Base-by-base conservation (phyloP, 2,888 invertebrate genomes). In the Scelioninae gen. 1 region DNA sequence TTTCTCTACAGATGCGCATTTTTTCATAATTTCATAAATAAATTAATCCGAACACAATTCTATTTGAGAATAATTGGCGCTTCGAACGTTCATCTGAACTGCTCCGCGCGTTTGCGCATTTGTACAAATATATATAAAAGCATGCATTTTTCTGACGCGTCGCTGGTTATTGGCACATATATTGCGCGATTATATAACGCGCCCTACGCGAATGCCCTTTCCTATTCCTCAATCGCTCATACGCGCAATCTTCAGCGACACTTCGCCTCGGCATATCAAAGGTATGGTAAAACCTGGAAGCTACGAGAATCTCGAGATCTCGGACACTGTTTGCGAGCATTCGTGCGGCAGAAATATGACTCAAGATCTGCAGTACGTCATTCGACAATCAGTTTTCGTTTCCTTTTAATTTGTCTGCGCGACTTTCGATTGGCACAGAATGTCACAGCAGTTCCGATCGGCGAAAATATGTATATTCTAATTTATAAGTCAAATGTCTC, bases 121-220 rank as follows among this genome's bases (percentile, higher is more conserved):
- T 40, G 60, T 47, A 65, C 31, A 63, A 29, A 72, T 66, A 72
- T 58, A 58, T 60, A 78, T 51, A 60, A 60, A 66, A 65, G 79
- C 72, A 60, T 66, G 72, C 69, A 38, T 72, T 81, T 23, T 23
- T 86, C 85, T 85, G 86, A 87, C 55, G 77, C 86, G 85, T 87
- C 81, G 87, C 84, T 82, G 84, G 74, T 88, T 87, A 88, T 89
- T 86, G 88, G 89, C 87, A 85, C 88, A 87, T 86, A 86, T 83
- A 89, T 87, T 83, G 80, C 85, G 85, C 84, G 86, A 80, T 89
- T 90, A 90, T 88, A 87, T 90, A 90, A 90, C 87, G 80, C 66
- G 86, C 86, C 83, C 84, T 85, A 74, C 72, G 76, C 83, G 78
- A 84, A 65, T 82, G 72, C 84, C 79, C 83, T 84, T 82, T 58